A percentile compares a stretch with the other conserved stretches of the same genome.
These are phyloP conservation scores for Azemiops feae DNA, from an alignment of 2,113 vertebrate genomes.

Conservation along the genomic window DNA sequence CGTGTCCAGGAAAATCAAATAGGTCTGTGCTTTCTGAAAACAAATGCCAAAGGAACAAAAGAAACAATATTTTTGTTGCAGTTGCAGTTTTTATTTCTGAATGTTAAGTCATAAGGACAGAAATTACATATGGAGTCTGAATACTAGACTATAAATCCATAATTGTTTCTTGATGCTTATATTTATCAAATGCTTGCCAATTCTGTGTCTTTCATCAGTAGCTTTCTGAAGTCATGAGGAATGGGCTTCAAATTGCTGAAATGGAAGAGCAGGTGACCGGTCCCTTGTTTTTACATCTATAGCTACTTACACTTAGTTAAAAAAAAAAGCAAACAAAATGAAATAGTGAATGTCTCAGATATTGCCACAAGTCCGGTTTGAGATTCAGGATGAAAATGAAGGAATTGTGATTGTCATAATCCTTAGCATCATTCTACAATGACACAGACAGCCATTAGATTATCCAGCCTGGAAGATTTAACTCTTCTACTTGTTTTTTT, in stretches of 20 bases:
- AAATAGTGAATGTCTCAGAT: neutral
- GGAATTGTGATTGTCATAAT: neutral
- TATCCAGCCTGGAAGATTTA: neutral
- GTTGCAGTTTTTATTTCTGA: neutral
- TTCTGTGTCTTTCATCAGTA: neutral
- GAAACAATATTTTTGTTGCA: neutral
- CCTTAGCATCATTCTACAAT: neutral
- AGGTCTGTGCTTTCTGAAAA: neutral
- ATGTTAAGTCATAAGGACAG: neutral
- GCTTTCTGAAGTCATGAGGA: neutral
- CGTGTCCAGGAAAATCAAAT: neutral
- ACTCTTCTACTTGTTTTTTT: neutral
- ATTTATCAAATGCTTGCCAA: neutral
- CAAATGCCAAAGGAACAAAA: neutral
- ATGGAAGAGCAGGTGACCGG: neutral
- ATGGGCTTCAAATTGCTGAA: neutral
- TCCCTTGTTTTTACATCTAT: neutral
- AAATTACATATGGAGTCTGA: neutral
- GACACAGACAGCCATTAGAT: rapidly evolving
- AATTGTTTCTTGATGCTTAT: neutral
- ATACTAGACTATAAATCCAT: neutral
- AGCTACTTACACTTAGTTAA: neutral
- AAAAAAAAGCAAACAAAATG: neutral
- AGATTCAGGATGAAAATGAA: neutral
- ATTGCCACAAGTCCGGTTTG: neutral